These are phyloP conservation scores for Macrosiphum euphorbiae DNA, from an alignment of 2,888 invertebrate genomes.

Conservation along the genomic window DNA sequence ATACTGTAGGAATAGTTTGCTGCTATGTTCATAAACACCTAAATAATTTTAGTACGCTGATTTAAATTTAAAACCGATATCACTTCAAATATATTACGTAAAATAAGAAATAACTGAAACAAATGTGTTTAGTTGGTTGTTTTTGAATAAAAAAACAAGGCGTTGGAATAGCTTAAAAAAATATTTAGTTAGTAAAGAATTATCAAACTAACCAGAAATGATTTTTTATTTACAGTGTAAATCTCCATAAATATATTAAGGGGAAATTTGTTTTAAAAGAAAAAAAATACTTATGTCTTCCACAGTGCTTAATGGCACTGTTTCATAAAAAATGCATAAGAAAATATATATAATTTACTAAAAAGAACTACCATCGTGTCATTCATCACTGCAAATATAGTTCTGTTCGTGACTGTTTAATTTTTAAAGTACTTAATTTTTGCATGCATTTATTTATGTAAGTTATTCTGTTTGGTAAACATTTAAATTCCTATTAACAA, in stretches of 20 bases:
- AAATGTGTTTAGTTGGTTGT: no score
- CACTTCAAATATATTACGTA: not conserved
- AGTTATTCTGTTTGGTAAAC: not conserved
- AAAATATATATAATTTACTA: constrained; percentile 23
- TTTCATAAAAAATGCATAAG: constrained; percentile 29
- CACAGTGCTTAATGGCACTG: constrained; percentile 31
- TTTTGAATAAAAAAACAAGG: not conserved
- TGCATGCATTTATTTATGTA: not conserved
- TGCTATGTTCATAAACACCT: not conserved
- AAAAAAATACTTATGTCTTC: not conserved
- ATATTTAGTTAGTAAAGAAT: not conserved
- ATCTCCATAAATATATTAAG: not conserved
- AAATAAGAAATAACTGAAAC: not conserved
- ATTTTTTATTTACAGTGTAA: constrained; percentile 5
- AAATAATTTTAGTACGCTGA: not conserved
- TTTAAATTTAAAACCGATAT: not conserved
- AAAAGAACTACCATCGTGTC: constrained; percentile 25
- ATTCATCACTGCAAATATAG: constrained; percentile 28
- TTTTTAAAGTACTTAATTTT: constrained; percentile 17
- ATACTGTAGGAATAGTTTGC: not conserved
- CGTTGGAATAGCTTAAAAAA: not conserved
- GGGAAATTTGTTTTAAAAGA: not conserved
- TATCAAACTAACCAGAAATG: not conserved
- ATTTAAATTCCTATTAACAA: not conserved
- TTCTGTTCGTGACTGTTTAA: constrained; percentile 52